phyloP scores from a whole-genome alignment of 2,797 vertebrate species.

The Brachyalestes nurse region DNA sequence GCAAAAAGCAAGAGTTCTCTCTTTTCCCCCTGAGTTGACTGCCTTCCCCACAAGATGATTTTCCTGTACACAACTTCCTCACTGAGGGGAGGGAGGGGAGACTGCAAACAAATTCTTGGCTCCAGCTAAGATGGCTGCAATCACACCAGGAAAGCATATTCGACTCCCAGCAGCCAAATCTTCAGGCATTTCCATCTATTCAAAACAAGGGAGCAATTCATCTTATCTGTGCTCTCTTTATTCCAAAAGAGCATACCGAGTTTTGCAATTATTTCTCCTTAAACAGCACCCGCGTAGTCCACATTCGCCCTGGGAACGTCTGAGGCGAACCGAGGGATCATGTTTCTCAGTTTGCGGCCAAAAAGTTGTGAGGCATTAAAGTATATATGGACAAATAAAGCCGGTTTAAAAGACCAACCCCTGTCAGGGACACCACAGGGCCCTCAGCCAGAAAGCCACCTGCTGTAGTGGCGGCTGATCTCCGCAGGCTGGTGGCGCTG shows the following conservation, averaged over 20 bases:
- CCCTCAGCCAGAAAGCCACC: conserved; percentile 3
- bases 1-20: conserved; percentile 28
- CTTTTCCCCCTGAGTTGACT: conserved; percentile 28
- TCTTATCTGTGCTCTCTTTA: conserved; percentile 43
- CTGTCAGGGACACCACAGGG: conserved; percentile 2
- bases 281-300: not conserved
- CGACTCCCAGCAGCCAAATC: conserved; percentile 37
- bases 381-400: not conserved
- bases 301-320: not conserved
- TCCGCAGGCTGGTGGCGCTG: conserved; percentile 27
- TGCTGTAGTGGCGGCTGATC: not conserved
- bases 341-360: not conserved
- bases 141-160: conserved; percentile 71
- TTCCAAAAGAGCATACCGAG: conserved; percentile 11
- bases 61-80: conserved; percentile 54
- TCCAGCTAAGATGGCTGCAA: conserved; percentile 73
- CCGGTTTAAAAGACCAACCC: not conserved
- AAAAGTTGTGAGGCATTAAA: not conserved
- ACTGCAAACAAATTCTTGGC: conserved; percentile 59
- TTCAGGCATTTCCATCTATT: conserved; percentile 48
- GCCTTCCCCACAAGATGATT: conserved; percentile 49
- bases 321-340: not conserved
- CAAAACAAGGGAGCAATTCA: conserved; percentile 45
- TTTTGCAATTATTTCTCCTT: conserved; percentile 25
- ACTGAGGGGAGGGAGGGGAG: conserved; percentile 31